Evolutionary conservation across 2,888 invertebrate species (phyloP).

Genomic region (Toxonevra muliebris): DNA sequence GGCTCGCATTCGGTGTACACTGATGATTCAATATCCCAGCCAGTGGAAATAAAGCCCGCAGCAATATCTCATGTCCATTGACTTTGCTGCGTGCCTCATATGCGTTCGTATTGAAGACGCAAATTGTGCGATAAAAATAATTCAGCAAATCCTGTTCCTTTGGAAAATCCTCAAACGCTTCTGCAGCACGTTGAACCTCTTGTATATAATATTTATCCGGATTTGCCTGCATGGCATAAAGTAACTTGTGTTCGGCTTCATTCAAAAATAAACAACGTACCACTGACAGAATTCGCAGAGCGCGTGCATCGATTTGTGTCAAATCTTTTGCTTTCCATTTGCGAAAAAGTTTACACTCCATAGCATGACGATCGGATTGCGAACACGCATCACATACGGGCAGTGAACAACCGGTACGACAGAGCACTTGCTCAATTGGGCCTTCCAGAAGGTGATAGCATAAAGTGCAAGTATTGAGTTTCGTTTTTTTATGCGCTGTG

Average conservation of each 20-base stretch:
- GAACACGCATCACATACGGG: constrained; percentile 75
- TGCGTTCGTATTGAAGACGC: constrained; percentile 64
- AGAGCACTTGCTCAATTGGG: constrained; percentile 61
- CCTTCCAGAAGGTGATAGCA: constrained; percentile 68
- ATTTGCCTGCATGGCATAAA: constrained; percentile 62
- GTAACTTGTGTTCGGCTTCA: constrained; percentile 53
- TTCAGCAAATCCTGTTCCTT: constrained; percentile 53
- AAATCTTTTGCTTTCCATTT: constrained; percentile 68
- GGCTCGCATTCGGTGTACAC: constrained; percentile 77
- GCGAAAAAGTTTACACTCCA: constrained; percentile 73
- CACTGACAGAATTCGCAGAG: constrained; percentile 57
- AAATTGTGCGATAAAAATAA: constrained; percentile 60
- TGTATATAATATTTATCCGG: constrained; percentile 54
- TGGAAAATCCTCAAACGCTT: constrained; percentile 60
- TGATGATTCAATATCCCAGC: constrained; percentile 77
- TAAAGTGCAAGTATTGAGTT: constrained; percentile 71
- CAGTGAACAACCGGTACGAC: constrained; percentile 73
- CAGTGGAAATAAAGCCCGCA: constrained; percentile 74
- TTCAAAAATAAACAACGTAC: constrained; percentile 59
- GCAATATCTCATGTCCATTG: constrained; percentile 60
- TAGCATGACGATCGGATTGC: constrained; percentile 68
- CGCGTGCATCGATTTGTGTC: constrained; percentile 48
- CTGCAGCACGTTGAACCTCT: constrained; percentile 54
- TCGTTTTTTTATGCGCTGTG: constrained; percentile 67
- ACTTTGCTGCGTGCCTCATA: constrained; percentile 58